A percentile compares a stretch with the other conserved stretches of the same genome.
Evolutionary conservation across 2,113 vertebrate species (phyloP).

Genomic region (Pungitius pungitius): DNA sequence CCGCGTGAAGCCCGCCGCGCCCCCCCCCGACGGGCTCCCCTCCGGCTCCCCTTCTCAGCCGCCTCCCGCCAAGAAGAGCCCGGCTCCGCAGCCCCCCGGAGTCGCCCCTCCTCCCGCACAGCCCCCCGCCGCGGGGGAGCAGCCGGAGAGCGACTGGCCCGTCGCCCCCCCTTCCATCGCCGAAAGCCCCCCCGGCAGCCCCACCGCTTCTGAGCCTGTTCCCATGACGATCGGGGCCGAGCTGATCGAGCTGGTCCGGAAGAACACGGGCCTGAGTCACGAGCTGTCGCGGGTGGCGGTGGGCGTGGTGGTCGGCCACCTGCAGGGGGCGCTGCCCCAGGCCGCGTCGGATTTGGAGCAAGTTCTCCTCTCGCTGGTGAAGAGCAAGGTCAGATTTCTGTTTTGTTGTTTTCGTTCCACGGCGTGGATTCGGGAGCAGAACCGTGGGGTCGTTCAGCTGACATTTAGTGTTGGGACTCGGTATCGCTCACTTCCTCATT

Average conservation of each 20-base stretch:
- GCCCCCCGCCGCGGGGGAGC: constrained; percentile 22
- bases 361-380: constrained; percentile 92
- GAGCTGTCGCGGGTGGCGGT: constrained; percentile 95
- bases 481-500: constrained; percentile 33
- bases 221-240: constrained; percentile 90
- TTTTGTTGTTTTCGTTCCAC: constrained; percentile 33
- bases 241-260: constrained; percentile 94
- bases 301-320: constrained; percentile 91
- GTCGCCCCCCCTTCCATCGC: constrained; percentile 64
- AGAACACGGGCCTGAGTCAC: constrained; percentile 94
- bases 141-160: constrained; percentile 68
- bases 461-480: not conserved
- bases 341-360: constrained; percentile 88
- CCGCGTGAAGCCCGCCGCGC: constrained; percentile 77
- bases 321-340: constrained; percentile 87
- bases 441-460: constrained; percentile 38
- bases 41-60: constrained; percentile 44
- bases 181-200: constrained; percentile 69
- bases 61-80: constrained; percentile 66
- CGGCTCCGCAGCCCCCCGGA: constrained; percentile 63
- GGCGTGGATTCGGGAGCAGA: constrained; percentile 27
- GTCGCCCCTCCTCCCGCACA: constrained; percentile 66
- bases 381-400: constrained; percentile 88
- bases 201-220: constrained; percentile 63
- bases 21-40: constrained; percentile 15